Base-by-base conservation (phyloP, 2,888 invertebrate species). In the Heliconius charithonia region DNA sequence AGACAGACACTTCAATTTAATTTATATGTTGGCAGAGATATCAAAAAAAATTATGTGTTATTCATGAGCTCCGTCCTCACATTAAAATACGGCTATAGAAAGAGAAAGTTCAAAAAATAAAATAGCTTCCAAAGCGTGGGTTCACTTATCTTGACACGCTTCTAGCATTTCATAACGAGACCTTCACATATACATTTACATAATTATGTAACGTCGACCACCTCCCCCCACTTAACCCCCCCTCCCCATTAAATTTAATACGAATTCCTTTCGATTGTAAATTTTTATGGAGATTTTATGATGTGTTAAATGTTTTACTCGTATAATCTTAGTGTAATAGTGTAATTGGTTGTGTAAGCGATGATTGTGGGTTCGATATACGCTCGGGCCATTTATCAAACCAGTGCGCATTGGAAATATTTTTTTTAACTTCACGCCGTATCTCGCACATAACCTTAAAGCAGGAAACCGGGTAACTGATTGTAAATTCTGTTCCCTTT, bases 161-260 rank as follows among this genome's bases (percentile, higher is more conserved):
- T 72, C 71, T 72, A 72, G n/a, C 29, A n/a, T 72, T 72, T 72
- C 71, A 72, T 72, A 51, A 72, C 71, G 71, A 56, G 71, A 72
- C 71, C 71, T 72, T 72, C 56, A 32, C 13, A 56, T 56, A 56
- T 56, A 56, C 22, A 72, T 72, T 59, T 72, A 27, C 71, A 59
- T 72, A 72, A 32, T 56, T 72, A 56, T 59, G 71, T 72, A 56
- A 72, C 32, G 32, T 51, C n/a, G 29, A 29, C 22, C 56, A 6
- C 19, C 51, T 29, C 2, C 7, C 19, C 7, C 51, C 51, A 3
- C n/a, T n/a, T 29, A 29, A n/a, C n/a, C n/a, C 1, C 4, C 16
- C 6, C 51, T 6, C 19, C 51, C 51, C 51, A 56, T 56, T 59
- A 13, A 72, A n/a, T 41, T 37, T 25, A 66, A 12, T 67, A n/a